Base-by-base conservation (phyloP, 2,888 invertebrate genomes). In the Apodemia duryi region DNA sequence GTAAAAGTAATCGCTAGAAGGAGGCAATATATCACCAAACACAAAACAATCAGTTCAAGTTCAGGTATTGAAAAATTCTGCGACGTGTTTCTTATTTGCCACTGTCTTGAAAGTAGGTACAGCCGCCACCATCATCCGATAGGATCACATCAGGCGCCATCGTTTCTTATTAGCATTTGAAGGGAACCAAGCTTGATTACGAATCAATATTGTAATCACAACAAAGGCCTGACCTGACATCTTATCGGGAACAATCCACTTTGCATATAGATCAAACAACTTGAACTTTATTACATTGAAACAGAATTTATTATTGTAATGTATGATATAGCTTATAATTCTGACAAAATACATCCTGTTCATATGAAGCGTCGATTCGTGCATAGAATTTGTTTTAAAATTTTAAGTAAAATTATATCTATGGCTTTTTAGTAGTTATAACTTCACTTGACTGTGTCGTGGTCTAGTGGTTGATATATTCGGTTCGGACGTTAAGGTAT, bases 201-300 rank as follows among this genome's bases (percentile, higher is more conserved):
- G 77, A 77, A 79, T 82, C 82, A 79, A 85, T 86, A 84, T 83
- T 86, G 86, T 88, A 82, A 84, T 84, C 81, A 81, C 71, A 81
- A 86, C 88, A 88, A 88, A 86, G 82, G 81, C 82, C 75, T 84
- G 85, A 86, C 85, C 85, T 85, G 84, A 83, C 84, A 80, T 81
- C 77, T 75, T 88, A 87, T 88, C 88, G 81, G 76, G 69, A 69
- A 71, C 73, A 73, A 71, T 71, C 74, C 71, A 73, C 57, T 65
- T 68, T 71, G 74, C 77, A 72, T 77, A 74, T 73, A 73, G 73
- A 73, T 71, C 67, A 69, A 70, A 70, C 63, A 73, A 72, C 67
- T 71, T 67, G 29, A 13, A 29, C 49, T 63, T 69, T 71, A 70
- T 49, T 10, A 5, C 61, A 0, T 35, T n/a, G 49, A 0, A 38